Percentiles rank a stretch among this genome's conserved stretches.
phyloP scores from a whole-genome alignment of 2,888 invertebrate genomes.

The Diploptera punctata region DNA sequence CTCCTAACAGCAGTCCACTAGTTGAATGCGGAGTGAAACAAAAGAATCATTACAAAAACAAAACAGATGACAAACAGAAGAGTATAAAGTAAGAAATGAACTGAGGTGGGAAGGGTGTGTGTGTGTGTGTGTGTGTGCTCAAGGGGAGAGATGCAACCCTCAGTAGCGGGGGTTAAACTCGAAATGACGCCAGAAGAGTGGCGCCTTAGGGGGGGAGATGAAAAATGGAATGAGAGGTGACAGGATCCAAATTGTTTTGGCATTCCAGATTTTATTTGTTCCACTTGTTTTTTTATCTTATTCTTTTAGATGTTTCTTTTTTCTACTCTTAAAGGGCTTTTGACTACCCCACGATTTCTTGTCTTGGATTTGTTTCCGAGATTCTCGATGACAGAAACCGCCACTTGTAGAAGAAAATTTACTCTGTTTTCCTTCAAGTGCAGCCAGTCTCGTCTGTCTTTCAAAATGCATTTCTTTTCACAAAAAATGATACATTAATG shows the following conservation, averaged over 20 bases:
- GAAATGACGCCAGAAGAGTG: slow-evolving; percentile 26
- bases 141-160: not conserved
- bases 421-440: slow-evolving; percentile 9
- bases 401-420: not conserved
- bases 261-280: slow-evolving; percentile 34
- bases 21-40: too few species aligned
- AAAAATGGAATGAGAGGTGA: slow-evolving; percentile 41
- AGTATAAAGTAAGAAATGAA: slow-evolving; percentile 4
- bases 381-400: not conserved
- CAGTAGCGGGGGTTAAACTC: not conserved
- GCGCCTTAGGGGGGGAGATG: slow-evolving; percentile 28
- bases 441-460: too few species aligned
- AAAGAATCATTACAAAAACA: too few species aligned
- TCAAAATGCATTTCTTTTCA: too few species aligned
- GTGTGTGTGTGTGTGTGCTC: too few species aligned
- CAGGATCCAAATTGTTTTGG: slow-evolving; percentile 40
- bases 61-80: slow-evolving; percentile 12
- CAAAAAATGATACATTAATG: too few species aligned
- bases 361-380: too few species aligned
- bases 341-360: not conserved
- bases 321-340: not conserved
- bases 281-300: not conserved
- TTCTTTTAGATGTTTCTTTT: not conserved
- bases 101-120: not conserved
- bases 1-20: too few species aligned